Base-by-base conservation (phyloP, 1,140 invertebrate genomes). In the Brevipalpus yothersi region DNA sequence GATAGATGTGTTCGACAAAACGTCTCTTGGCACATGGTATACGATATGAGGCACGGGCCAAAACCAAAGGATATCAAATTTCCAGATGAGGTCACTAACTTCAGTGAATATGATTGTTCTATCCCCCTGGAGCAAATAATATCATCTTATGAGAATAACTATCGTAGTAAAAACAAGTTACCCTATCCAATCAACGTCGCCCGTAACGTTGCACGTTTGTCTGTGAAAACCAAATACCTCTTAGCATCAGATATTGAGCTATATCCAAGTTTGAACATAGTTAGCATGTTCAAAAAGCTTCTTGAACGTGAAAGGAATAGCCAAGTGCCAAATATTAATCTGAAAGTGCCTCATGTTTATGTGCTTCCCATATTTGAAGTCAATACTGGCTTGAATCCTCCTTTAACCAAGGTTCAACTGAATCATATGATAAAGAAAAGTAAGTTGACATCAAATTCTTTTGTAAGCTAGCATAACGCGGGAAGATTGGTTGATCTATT, bases 331-430 rank as follows among this genome's bases (percentile, higher is more conserved):
- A 12, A 19, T 11, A 49, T 56, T 10, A 60, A 58, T 39, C 31
- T 17, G 17, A 43, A 56, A 9, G 41, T 21, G 21, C 63, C 39
- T 15, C 60, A 58, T 39, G 82, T 88, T 45, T 89, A 80, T 69
- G 82, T 83, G 5, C 71, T 88, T 60, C 80, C 82, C 47, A 81
- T 88, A 60, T 86, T 85, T 70, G 83, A 86, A 69, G 79, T 86
- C 58, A 78, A 81, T 62, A 78, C 63, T 68, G 41, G 78, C 72
- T 60, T 83, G 80, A 70, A 68, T 61, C 60, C 74, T 60, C 80
- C 84, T 51, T 83, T 83, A 51, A 82, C 80, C 53, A 89, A 90
- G 70, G 79, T 76, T 0, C 76, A 79, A 66, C 71, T 91, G 65
- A 65, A 75, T 0, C 58, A 68, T 31, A 69, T 76, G 61, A 67